phyloP scores from a whole-genome alignment of 2,888 invertebrate species.

The Trissolcus brochymenae region DNA sequence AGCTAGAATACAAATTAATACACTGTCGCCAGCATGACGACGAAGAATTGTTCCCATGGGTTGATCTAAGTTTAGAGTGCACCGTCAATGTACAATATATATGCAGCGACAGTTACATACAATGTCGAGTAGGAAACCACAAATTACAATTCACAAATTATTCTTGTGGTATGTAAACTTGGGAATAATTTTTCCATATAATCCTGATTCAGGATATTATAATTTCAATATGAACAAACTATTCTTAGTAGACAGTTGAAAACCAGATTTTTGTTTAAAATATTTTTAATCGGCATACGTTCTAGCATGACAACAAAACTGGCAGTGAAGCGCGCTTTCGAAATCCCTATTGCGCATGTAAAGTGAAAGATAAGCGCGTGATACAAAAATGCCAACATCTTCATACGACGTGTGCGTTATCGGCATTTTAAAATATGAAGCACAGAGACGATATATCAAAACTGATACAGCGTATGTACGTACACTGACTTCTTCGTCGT shows the following conservation, averaged over 20 bases:
- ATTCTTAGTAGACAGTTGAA: not conserved
- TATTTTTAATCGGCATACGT: conserved; percentile 11
- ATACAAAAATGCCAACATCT: conserved; percentile 47
- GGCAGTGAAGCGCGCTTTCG: conserved; percentile 34
- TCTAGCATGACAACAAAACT: conserved; percentile 42
- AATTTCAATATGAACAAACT: no score
- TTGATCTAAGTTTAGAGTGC: conserved; percentile 66
- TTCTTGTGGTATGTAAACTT: no score
- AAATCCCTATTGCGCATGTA: conserved; percentile 44
- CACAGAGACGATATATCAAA: conserved; percentile 25
- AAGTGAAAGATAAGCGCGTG: conserved; percentile 33
- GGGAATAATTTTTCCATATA: no score
- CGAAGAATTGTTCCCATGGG: conserved; percentile 60
- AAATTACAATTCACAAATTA: conserved; percentile 7
- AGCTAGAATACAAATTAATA: conserved; percentile 39
- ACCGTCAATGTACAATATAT: conserved; percentile 51
- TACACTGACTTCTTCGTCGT: conserved; percentile 37
- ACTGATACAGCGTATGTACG: conserved; percentile 23
- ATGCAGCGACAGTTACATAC: conserved; percentile 20
- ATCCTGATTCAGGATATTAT: no score
- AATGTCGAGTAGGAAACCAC: conserved; percentile 12
- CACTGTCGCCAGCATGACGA: conserved; percentile 30
- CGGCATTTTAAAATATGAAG: conserved; percentile 51
- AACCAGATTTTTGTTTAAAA: not conserved
- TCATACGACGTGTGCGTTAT: conserved; percentile 48